Evolutionary conservation across 23 tunicate genomes (phyloP).

Genomic region (Ciona savignyi): DNA sequence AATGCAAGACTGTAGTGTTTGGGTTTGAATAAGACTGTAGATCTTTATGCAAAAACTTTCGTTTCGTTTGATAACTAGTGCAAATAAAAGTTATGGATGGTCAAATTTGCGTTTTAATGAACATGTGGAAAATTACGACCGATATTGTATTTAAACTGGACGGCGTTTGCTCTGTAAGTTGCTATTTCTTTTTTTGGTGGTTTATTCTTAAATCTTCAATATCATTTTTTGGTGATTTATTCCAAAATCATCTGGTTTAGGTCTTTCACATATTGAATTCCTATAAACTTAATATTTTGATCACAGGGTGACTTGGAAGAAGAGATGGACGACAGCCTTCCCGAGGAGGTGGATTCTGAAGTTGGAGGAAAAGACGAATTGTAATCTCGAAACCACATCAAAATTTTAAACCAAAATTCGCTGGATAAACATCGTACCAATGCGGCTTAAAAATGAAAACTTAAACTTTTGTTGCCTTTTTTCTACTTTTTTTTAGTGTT

Average conservation of each 20-base stretch:
- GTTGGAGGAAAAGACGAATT: conserved; percentile 50
- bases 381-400: conserved; percentile 15
- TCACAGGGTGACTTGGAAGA: conserved; percentile 66
- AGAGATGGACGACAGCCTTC: conserved; percentile 56
- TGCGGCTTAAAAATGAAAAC: not conserved
- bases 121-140: too few relatives aligned
- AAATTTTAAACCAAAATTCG: too few relatives aligned
- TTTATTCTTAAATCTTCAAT: too few relatives aligned
- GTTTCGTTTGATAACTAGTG: not conserved
- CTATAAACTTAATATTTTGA: not conserved
- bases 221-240: too few relatives aligned
- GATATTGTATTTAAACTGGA: too few relatives aligned
- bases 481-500: not conserved
- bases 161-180: too few relatives aligned
- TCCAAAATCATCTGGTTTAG: too few relatives aligned
- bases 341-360: conserved; percentile 51
- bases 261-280: too few relatives aligned
- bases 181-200: not conserved
- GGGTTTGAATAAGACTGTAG: not conserved
- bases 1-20: not conserved
- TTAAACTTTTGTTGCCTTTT: not conserved
- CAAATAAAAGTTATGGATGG: not conserved
- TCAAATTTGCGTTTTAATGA: too few relatives aligned
- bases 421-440: too few relatives aligned
- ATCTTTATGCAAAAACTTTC: not conserved